Percentiles rank a stretch among this genome's conserved stretches.
Conservation (phyloP, 2,113 vertebrate species). For the Catharus bicknelli region DNA sequence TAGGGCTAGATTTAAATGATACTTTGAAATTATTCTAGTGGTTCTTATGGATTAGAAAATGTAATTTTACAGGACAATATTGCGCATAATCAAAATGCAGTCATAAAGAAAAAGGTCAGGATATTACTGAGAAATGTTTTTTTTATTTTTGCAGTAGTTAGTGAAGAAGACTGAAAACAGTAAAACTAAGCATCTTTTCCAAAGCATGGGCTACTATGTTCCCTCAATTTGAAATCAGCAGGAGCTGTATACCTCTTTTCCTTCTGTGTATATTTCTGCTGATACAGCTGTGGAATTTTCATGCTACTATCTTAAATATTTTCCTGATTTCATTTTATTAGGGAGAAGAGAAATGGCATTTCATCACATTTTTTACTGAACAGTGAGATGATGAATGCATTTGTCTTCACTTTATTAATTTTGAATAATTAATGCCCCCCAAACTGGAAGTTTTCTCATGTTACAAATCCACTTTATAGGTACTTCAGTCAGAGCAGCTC, state of each 20-base stretch:
- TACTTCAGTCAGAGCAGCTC: not conserved
- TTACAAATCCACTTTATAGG: not conserved
- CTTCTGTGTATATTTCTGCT: not conserved
- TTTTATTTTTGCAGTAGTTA: not conserved
- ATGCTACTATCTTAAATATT: not conserved
- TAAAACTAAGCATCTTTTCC: not conserved
- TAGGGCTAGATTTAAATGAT: not conserved
- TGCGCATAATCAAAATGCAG: conserved; percentile 18
- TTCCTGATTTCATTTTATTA: not conserved
- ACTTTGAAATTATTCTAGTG: conserved; percentile 24
- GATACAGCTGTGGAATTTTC: not conserved
- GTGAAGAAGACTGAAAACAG: not conserved
- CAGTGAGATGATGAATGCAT: not conserved
- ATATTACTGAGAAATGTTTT: not conserved
- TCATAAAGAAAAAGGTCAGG: not conserved
- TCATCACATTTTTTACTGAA: not conserved
- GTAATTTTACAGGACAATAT: conserved; percentile 15
- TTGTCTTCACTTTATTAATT: not conserved
- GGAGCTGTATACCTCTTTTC: fast-evolving
- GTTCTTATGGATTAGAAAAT: conserved; percentile 30
- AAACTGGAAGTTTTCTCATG: not conserved
- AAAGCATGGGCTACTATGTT: not conserved
- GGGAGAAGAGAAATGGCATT: not conserved
- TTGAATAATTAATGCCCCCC: not conserved
- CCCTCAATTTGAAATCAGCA: not conserved